These are phyloP conservation scores for Nymphalis c-album DNA, from an alignment of 2,888 invertebrate species.

Conservation along the genomic window DNA sequence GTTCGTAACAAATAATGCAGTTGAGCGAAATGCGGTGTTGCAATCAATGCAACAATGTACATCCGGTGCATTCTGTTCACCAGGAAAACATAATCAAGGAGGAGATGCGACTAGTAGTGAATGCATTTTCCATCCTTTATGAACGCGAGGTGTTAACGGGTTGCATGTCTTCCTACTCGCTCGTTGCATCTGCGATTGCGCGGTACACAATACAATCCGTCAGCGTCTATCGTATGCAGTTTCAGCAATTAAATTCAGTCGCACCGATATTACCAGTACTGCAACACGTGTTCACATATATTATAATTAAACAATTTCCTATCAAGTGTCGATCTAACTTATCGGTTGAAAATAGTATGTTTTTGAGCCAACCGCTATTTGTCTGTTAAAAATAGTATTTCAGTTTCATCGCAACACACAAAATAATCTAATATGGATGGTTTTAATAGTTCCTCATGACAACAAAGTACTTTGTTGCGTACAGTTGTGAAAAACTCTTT, in stretches of 20 bases:
- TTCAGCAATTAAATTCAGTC: conserved; percentile 7
- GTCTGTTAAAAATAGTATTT: too few relatives aligned
- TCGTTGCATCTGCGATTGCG: conserved; percentile 32
- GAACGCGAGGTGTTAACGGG: conserved; percentile 16
- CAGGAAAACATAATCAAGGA: conserved; percentile 28
- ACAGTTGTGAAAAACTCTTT: too few relatives aligned
- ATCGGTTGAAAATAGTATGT: too few relatives aligned
- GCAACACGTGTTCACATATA: conserved; percentile 10
- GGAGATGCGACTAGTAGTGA: conserved; percentile 14
- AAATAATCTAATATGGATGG: too few relatives aligned
- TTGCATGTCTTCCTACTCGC: conserved; percentile 30
- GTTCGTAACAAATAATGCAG: neutral
- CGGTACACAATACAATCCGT: conserved; percentile 17
- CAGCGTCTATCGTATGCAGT: conserved; percentile 21
- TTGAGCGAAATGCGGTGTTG: conserved; percentile 10
- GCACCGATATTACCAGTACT: conserved; percentile 1
- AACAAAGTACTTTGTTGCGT: too few relatives aligned
- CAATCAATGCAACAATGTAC: conserved; percentile 16
- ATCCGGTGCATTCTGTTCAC: conserved; percentile 28
- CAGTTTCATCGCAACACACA: too few relatives aligned
- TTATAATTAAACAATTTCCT: conserved; percentile 1
- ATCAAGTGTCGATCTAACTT: neutral
- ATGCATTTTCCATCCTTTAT: conserved; percentile 27
- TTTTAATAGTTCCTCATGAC: too few relatives aligned
- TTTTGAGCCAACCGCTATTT: too few relatives aligned